phyloP scores from a whole-genome alignment of 2,888 invertebrate species.

The Acanthacorydalis orientalis region DNA sequence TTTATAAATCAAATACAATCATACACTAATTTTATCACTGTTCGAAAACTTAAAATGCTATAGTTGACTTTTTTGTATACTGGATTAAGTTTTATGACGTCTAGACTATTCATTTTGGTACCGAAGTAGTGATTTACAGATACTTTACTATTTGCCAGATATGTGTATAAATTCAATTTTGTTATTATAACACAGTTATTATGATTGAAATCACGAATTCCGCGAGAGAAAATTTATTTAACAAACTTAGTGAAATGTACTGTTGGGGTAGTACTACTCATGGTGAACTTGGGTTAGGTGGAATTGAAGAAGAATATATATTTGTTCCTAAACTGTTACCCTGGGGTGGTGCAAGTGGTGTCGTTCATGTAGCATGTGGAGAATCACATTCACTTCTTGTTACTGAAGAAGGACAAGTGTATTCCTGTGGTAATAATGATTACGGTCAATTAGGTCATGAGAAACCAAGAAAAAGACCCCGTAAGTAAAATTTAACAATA shows the following conservation, averaged over 20 bases:
- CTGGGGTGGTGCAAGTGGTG: slow-evolving; percentile 39
- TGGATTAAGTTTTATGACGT: too few relatives aligned
- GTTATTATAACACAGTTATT: too few relatives aligned
- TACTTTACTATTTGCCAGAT: too few relatives aligned
- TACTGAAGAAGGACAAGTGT: slow-evolving; percentile 60
- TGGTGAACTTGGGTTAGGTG: slow-evolving; percentile 65
- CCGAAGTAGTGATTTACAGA: too few relatives aligned
- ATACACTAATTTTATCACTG: too few relatives aligned
- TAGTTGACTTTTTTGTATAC: too few relatives aligned
- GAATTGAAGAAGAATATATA: slow-evolving; percentile 54
- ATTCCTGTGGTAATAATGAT: slow-evolving; percentile 87
- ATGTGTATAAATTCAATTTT: too few relatives aligned
- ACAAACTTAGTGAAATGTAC: slow-evolving; percentile 27
- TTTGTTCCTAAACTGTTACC: slow-evolving; percentile 40
- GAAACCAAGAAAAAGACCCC: slow-evolving; percentile 44
- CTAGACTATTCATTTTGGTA: too few relatives aligned
- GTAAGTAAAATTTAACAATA: slow-evolving; percentile 37
- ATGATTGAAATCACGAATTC: too few relatives aligned
- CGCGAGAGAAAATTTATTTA: too few relatives aligned
- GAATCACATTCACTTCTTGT: slow-evolving; percentile 68
- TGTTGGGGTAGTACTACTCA: slow-evolving; percentile 65
- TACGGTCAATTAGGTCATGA: slow-evolving; percentile 77
- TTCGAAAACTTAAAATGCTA: too few relatives aligned
- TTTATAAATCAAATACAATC: too few relatives aligned
- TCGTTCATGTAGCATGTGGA: slow-evolving; percentile 53